Percentiles rank a stretch among this genome's conserved stretches.
Evolutionary conservation across 1,140 invertebrate species (phyloP).

Genomic region (Teleopsis dalmanni): DNA sequence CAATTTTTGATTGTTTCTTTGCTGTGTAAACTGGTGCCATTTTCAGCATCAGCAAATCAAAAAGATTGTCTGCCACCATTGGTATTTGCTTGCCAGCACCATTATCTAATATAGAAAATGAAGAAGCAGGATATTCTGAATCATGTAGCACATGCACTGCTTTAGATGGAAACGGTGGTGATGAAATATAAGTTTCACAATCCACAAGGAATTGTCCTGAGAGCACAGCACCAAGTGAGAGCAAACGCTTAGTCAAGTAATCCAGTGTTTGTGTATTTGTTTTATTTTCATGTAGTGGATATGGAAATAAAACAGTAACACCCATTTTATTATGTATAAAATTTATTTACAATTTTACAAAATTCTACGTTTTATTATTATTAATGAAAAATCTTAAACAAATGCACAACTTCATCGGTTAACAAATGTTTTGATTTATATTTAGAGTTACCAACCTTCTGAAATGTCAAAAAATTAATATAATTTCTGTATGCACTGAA

Average conservation of each 20-base stretch:
- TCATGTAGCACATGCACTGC: constrained; percentile 88
- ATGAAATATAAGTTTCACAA: constrained; percentile 86
- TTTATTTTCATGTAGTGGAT: constrained; percentile 76
- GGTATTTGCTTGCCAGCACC: constrained; percentile 71
- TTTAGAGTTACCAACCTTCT: too few relatives aligned
- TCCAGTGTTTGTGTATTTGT: constrained; percentile 82
- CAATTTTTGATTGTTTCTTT: constrained; percentile 82
- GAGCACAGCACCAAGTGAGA: constrained; percentile 76
- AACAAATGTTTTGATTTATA: too few relatives aligned
- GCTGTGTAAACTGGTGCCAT: constrained; percentile 78
- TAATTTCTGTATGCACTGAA: too few relatives aligned
- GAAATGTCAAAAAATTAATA: too few relatives aligned
- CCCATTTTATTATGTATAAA: too few relatives aligned
- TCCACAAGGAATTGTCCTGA: constrained; percentile 87
- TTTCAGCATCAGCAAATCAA: constrained; percentile 86
- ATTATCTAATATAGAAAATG: constrained; percentile 86
- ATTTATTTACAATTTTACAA: too few relatives aligned
- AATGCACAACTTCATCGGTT: too few relatives aligned
- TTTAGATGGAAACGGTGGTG: constrained; percentile 58
- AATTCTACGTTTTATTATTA: too few relatives aligned
- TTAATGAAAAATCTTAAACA: too few relatives aligned
- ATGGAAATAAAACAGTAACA: constrained; percentile 59
- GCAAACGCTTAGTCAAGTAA: constrained; percentile 72
- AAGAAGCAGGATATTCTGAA: constrained; percentile 89
- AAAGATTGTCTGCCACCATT: constrained; percentile 81